These are phyloP conservation scores for Epinephelus lanceolatus DNA, from an alignment of 2,113 vertebrate genomes.

Conservation along the genomic window DNA sequence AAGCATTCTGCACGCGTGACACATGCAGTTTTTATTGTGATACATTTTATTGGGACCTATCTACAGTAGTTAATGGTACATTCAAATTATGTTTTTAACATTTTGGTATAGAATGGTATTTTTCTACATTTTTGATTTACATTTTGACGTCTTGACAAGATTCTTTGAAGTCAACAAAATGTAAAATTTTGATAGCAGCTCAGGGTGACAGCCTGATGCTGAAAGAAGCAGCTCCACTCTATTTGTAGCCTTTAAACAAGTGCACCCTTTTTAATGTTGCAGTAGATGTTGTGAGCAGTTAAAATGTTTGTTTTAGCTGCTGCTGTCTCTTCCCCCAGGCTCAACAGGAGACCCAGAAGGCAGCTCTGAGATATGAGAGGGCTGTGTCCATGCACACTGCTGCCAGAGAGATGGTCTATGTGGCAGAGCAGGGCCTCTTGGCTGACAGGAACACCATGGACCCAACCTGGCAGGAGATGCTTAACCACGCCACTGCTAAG, in stretches of 20 bases:
- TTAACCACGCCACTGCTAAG: slow-evolving; percentile 94
- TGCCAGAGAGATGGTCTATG: slow-evolving; percentile 94
- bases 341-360: slow-evolving; percentile 94
- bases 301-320: neutral
- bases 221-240: neutral
- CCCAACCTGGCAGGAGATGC: slow-evolving; percentile 96
- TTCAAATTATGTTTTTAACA: no score
- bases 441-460: slow-evolving; percentile 92
- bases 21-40: no score
- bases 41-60: no score
- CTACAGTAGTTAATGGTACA: no score
- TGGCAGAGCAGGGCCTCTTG: slow-evolving; percentile 93
- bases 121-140: no score
- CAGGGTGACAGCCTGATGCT: neutral
- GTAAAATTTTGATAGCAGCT: neutral
- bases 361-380: slow-evolving; percentile 90
- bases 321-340: slow-evolving; percentile 81
- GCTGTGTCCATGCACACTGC: slow-evolving; percentile 94
- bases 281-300: neutral
- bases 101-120: no score
- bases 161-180: neutral
- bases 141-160: no score
- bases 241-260: neutral
- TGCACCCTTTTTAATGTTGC: neutral
- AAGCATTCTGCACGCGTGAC: no score